Percentiles rank a stretch among this genome's conserved stretches.
phyloP scores from a whole-genome alignment of 1,140 invertebrate genomes.

The Melitaea cinxia region DNA sequence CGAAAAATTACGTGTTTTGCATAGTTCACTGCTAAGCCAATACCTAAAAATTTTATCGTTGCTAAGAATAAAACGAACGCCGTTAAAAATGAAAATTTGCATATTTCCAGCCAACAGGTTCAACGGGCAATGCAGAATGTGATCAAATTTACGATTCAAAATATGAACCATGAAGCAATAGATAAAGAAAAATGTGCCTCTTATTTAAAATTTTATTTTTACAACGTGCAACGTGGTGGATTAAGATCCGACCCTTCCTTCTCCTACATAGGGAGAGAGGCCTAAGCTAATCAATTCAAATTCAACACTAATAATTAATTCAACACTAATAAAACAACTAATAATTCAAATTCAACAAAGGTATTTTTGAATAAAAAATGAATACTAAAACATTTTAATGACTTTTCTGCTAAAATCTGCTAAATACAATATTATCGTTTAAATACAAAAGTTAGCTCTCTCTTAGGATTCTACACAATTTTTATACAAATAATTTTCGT shows the following conservation, averaged over 20 bases:
- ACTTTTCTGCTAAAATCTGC: not conserved
- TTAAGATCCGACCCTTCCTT: no score
- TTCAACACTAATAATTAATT: no score
- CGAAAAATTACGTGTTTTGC: not conserved
- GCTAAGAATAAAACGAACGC: constrained; percentile 18
- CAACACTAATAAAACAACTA: no score
- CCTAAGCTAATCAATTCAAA: no score
- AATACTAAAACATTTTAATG: not conserved
- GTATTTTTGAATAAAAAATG: no score
- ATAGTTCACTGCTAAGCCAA: constrained; percentile 4
- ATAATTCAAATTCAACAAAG: not conserved
- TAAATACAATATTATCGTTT: not conserved
- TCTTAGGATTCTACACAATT: constrained; percentile 5
- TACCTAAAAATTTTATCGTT: constrained; percentile 11
- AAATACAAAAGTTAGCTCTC: constrained; percentile 3
- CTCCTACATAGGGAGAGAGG: no score
- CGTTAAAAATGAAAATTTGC: constrained; percentile 19
- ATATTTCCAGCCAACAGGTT: constrained; percentile 10
- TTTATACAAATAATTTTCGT: constrained; percentile 7
- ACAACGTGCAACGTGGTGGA: not conserved
- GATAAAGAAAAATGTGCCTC: constrained; percentile 13
- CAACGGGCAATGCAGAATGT: constrained; percentile 10
- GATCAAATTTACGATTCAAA: constrained; percentile 21
- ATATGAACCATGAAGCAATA: constrained; percentile 14
- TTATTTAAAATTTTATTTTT: constrained; percentile 6